Percentiles rank a stretch among this genome's conserved stretches.
Conservation (phyloP, 2,888 invertebrate species). For the Itoplectis maculator region DNA sequence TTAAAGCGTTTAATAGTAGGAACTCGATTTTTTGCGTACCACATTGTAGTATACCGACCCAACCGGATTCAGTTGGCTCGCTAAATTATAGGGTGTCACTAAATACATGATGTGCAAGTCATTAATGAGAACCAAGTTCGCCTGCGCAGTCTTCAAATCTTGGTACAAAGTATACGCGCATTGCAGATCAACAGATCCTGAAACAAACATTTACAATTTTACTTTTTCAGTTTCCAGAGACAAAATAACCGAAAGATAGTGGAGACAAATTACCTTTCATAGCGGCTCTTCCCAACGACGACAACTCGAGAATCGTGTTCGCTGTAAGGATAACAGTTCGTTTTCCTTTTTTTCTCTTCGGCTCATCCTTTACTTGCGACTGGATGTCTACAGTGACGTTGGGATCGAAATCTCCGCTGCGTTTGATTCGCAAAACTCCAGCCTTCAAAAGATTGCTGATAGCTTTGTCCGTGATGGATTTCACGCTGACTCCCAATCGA, state of each 20-base stretch:
- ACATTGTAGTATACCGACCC: conserved; percentile 87
- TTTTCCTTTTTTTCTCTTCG: conserved; percentile 65
- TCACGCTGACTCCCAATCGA: conserved; percentile 83
- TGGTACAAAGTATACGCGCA: conserved; percentile 90
- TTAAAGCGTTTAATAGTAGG: conserved; percentile 33
- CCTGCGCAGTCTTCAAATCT: conserved; percentile 91
- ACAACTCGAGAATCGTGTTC: conserved; percentile 86
- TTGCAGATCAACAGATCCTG: conserved; percentile 92
- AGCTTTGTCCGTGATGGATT: conserved; percentile 84
- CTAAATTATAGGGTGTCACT: conserved; percentile 91
- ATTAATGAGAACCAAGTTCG: conserved; percentile 91
- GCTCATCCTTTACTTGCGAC: conserved; percentile 71
- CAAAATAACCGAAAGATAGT: background rate
- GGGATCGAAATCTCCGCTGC: conserved; percentile 70
- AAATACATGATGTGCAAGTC: conserved; percentile 95
- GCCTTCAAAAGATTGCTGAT: conserved; percentile 85
- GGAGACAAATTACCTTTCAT: conserved; percentile 88
- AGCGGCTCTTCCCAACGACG: conserved; percentile 91
- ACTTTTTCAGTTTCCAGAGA: background rate
- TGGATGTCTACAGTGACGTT: conserved; percentile 78
- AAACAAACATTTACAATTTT: conserved; percentile 67
- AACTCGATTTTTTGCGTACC: conserved; percentile 83
- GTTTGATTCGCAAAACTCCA: conserved; percentile 82
- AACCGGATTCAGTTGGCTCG: conserved; percentile 86
- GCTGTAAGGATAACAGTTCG: conserved; percentile 77